Conservation (phyloP, 2,888 invertebrate species). For the Oscheius sp. region DNA sequence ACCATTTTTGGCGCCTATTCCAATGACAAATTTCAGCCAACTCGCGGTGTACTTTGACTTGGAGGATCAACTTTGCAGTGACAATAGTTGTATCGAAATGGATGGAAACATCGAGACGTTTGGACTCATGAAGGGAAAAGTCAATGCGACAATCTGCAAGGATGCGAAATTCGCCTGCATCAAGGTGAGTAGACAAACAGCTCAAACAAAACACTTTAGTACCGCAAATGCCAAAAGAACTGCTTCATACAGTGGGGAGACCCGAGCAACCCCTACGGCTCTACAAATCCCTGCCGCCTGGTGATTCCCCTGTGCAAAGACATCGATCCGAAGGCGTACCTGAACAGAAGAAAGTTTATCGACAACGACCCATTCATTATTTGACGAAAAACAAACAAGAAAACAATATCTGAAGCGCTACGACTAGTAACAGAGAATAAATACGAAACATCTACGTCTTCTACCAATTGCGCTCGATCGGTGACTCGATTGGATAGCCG, state of each 20-base stretch:
- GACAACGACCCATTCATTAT: conserved; percentile 12
- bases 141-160: conserved; percentile 1
- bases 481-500: conserved; percentile 70
- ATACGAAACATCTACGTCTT: neutral
- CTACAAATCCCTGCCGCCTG: conserved; percentile 24
- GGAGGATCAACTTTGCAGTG: neutral
- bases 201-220: neutral
- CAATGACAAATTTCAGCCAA: neutral
- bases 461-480: conserved; percentile 69
- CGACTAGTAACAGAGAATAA: conserved; percentile 14
- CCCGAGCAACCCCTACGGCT: neutral
- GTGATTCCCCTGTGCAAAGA: conserved; percentile 25
- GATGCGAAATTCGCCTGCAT: conserved; percentile 1
- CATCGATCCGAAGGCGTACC: conserved; percentile 2
- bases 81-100: neutral
- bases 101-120: neutral
- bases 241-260: neutral
- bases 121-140: neutral
- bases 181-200: neutral
- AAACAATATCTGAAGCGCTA: neutral
- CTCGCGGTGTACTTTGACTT: neutral
- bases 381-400: neutral
- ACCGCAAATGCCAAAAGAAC: conserved; percentile 18
- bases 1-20: neutral
- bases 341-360: neutral